phyloP scores from a whole-genome alignment of 2,113 vertebrate genomes.

The Lepus europaeus region DNA sequence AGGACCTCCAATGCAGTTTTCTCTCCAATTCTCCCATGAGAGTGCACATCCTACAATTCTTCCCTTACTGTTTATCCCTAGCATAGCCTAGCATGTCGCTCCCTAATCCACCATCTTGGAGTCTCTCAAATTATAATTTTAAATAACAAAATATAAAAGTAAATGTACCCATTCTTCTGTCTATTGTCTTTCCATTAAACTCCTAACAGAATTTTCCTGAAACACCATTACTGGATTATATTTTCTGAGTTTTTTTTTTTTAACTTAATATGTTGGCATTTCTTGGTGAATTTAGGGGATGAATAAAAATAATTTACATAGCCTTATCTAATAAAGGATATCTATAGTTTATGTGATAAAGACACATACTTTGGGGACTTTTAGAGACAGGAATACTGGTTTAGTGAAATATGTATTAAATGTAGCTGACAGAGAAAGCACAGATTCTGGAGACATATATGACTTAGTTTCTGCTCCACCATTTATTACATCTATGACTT shows the following conservation, averaged over 20 bases:
- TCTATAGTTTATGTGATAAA: background rate
- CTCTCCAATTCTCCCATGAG: no score
- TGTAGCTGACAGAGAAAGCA: background rate
- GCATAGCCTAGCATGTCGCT: no score
- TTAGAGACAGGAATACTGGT: background rate
- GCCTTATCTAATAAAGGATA: background rate
- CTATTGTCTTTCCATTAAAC: background rate
- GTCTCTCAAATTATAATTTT: background rate
- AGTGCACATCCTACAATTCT: no score
- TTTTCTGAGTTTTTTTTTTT: conserved; percentile 43
- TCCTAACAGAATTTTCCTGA: background rate
- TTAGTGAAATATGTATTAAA: conserved; percentile 10
- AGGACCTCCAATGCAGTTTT: no score
- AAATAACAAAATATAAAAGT: background rate
- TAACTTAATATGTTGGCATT: background rate
- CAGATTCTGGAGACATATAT: background rate
- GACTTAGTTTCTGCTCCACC: background rate
- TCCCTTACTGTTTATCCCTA: no score
- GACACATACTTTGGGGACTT: background rate
- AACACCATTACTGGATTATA: background rate
- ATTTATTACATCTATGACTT: background rate
- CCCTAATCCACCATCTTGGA: no score
- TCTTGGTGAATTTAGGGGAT: background rate
- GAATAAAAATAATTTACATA: conserved; percentile 2
- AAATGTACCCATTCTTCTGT: background rate